Conservation (phyloP, 1,140 invertebrate genomes). For the Periplaneta americana region DNA sequence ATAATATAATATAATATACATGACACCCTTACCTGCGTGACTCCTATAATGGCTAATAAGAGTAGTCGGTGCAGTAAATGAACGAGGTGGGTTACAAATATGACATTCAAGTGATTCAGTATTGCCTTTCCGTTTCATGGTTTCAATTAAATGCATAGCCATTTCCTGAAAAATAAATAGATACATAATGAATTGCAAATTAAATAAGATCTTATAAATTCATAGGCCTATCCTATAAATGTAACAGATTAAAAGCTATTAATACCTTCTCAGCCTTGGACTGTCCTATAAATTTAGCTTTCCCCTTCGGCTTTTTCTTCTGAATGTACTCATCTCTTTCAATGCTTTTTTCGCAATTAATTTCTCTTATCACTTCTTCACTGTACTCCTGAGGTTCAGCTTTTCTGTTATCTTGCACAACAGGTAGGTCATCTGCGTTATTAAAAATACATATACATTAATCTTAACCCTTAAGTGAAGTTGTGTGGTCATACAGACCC, state of each 20-base stretch:
- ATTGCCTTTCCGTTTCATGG: constrained; percentile 42
- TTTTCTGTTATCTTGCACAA: neutral
- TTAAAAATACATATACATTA: neutral
- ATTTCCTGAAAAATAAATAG: constrained; percentile 24
- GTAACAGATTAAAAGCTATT: too few relatives aligned
- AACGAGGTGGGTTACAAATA: constrained; percentile 54
- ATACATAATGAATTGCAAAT: neutral
- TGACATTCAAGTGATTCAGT: constrained; percentile 48
- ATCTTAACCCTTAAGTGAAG: too few relatives aligned
- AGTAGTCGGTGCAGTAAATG: constrained; percentile 58
- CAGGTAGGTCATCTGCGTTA: neutral
- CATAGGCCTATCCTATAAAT: too few relatives aligned
- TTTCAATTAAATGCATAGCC: constrained; percentile 42
- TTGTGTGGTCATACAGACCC: too few relatives aligned
- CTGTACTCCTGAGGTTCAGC: neutral
- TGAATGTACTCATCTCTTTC: constrained; percentile 12
- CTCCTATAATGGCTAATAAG: constrained; percentile 61
- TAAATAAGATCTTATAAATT: too few relatives aligned
- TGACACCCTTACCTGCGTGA: constrained; percentile 46
- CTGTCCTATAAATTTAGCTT: constrained; percentile 49
- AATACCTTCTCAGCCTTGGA: constrained; percentile 40
- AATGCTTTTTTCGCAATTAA: constrained; percentile 20
- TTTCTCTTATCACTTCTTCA: neutral
- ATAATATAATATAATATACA: too few relatives aligned
- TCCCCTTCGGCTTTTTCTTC: constrained; percentile 41